A percentile compares a stretch with the other conserved stretches of the same genome.
These are phyloP conservation scores for Serrognathus titanus DNA, from an alignment of 2,888 invertebrate species.

Conservation along the genomic window DNA sequence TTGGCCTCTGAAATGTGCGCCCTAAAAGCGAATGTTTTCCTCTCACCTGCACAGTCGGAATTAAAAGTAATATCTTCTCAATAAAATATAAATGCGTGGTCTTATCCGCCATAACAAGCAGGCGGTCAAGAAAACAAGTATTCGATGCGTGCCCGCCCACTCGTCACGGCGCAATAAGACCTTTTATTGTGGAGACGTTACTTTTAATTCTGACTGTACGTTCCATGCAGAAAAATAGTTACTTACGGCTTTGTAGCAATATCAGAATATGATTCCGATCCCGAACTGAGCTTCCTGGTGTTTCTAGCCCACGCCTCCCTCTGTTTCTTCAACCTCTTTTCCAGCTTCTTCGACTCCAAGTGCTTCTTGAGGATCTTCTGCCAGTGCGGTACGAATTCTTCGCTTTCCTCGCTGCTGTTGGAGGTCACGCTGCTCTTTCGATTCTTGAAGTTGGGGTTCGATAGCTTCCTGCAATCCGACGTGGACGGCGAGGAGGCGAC, in stretches of 20 bases:
- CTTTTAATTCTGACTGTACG: too few species aligned
- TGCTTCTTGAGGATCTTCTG: slow-evolving; percentile 40
- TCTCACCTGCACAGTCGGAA: too few species aligned
- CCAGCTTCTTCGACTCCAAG: slow-evolving; percentile 41
- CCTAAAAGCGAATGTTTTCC: too few species aligned
- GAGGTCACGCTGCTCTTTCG: slow-evolving; percentile 47
- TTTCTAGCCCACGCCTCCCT: slow-evolving; percentile 49
- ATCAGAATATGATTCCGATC: slow-evolving; percentile 31
- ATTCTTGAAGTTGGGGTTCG: slow-evolving; percentile 33
- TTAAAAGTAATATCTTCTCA: too few species aligned
- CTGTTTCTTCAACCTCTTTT: slow-evolving; percentile 46
- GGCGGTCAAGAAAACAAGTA: too few species aligned
- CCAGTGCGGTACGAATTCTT: slow-evolving; percentile 43
- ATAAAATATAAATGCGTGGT: too few species aligned
- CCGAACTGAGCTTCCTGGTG: slow-evolving; percentile 44
- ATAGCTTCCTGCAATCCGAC: slow-evolving; percentile 37
- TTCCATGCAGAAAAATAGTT: neutral
- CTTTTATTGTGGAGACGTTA: too few species aligned
- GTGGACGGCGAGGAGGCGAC: slow-evolving; percentile 33
- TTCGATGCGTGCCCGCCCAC: too few species aligned
- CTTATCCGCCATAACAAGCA: too few species aligned
- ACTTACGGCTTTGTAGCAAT: slow-evolving; percentile 17
- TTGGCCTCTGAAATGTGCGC: too few species aligned
- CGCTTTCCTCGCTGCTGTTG: slow-evolving; percentile 47
- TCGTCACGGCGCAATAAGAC: too few species aligned